phyloP scores from a whole-genome alignment of 2,113 vertebrate species.

The Solenodon paradoxus region DNA sequence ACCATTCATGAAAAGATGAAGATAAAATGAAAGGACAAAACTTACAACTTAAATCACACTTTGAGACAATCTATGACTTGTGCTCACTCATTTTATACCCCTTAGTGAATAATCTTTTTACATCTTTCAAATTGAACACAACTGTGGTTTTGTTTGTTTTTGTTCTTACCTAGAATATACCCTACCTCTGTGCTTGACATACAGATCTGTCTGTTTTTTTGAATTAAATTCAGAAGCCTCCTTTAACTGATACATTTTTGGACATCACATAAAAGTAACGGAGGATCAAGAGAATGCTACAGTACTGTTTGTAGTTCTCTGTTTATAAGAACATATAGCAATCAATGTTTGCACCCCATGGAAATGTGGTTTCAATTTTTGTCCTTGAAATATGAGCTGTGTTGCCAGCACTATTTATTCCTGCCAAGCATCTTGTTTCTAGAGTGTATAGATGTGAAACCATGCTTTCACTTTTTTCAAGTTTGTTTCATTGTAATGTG shows the following conservation, averaged over 20 bases:
- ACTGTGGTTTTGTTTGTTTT: constrained; percentile 55
- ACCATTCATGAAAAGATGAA: not conserved
- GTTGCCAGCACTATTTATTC: constrained; percentile 52
- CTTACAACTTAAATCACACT: not conserved
- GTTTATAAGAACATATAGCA: constrained; percentile 64
- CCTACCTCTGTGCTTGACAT: constrained; percentile 23
- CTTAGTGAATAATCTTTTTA: constrained; percentile 14
- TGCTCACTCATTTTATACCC: not conserved
- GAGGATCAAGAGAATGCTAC: constrained; percentile 27
- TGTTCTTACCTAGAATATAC: not conserved
- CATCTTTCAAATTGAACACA: not conserved
- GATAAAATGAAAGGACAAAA: constrained; percentile 1
- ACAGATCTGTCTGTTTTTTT: constrained; percentile 32
- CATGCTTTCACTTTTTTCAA: constrained; percentile 57
- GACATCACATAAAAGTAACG: constrained; percentile 54
- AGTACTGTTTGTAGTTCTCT: constrained; percentile 33
- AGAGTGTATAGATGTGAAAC: constrained; percentile 49
- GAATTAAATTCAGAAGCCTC: constrained; percentile 49
- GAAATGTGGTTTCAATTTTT: constrained; percentile 73
- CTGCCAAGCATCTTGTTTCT: constrained; percentile 69
- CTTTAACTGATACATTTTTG: constrained; percentile 60
- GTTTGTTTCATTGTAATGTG: constrained; percentile 53
- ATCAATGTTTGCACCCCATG: constrained; percentile 64
- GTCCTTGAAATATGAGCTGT: constrained; percentile 65
- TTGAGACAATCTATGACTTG: not conserved